Conservation (phyloP, 92 coral and sea anemone genomes). For the Bergia puertoricense region DNA sequence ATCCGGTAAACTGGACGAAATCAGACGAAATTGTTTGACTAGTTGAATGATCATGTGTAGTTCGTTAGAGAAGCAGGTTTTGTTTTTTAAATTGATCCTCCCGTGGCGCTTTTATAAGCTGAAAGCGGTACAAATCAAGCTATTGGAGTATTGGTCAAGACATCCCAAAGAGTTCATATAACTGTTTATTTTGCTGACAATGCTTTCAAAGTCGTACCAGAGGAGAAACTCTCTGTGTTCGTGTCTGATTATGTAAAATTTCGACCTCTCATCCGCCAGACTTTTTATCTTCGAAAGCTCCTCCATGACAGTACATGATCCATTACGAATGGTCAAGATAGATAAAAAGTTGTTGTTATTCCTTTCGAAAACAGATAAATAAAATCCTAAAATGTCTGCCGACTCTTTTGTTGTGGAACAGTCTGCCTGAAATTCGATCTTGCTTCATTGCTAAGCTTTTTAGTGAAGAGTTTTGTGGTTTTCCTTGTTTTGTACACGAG, state of each 20-base stretch:
- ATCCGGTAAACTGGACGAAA: background rate
- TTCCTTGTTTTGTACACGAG: background rate
- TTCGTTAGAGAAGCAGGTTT: background rate
- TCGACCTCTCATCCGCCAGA: background rate
- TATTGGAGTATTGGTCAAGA: background rate
- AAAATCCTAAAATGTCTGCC: background rate
- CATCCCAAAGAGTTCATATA: background rate
- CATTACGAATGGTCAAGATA: conserved; percentile 28
- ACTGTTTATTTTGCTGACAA: background rate
- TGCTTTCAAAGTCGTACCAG: background rate
- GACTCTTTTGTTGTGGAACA: conserved; percentile 23
- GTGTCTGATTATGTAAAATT: conserved; percentile 19
- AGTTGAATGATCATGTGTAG: background rate
- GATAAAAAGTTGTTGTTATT: conserved; percentile 9
- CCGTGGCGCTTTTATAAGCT: background rate
- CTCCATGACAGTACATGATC: conserved; percentile 5
- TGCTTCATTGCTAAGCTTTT: conserved; percentile 14
- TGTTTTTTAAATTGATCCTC: background rate
- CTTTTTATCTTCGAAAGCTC: background rate
- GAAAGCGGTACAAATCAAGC: background rate
- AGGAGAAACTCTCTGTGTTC: background rate
- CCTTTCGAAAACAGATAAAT: conserved; percentile 10
- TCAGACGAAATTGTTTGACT: conserved; percentile 1
- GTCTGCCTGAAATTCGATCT: conserved; percentile 30
- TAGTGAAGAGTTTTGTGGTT: background rate